Percentiles rank a stretch among this genome's conserved stretches.
phyloP scores from a whole-genome alignment of 2,113 vertebrate genomes.

The Rhea pennata region DNA sequence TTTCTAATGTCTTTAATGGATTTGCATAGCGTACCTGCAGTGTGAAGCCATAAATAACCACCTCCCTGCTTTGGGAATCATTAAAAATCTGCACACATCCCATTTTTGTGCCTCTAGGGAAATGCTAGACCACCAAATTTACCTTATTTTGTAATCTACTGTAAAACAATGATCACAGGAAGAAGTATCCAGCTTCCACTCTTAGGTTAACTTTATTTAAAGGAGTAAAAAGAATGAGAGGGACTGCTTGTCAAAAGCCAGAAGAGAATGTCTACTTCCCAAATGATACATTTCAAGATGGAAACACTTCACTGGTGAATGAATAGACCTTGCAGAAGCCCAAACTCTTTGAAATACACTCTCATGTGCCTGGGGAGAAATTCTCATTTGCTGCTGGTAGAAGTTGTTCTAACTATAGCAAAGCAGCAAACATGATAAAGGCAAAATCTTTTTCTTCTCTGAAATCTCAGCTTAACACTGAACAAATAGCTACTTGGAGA shows the following conservation, averaged over 20 bases:
- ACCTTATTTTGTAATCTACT: neutral
- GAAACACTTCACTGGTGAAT: neutral
- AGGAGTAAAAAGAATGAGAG: neutral
- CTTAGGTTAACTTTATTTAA: neutral
- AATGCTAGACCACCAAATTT: neutral
- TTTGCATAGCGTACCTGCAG: neutral
- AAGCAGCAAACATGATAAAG: neutral
- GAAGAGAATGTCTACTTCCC: neutral
- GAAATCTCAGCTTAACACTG: neutral
- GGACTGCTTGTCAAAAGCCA: neutral
- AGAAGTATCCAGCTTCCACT: neutral
- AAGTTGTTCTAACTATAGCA: neutral
- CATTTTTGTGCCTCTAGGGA: neutral
- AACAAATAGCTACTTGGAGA: neutral
- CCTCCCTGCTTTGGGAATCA: neutral
- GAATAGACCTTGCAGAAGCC: neutral
- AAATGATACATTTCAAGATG: neutral
- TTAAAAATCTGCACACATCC: neutral
- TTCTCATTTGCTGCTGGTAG: constrained; percentile 10
- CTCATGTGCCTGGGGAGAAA: neutral
- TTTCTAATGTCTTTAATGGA: neutral
- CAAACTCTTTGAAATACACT: neutral
- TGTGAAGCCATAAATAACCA: neutral
- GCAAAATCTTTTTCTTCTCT: neutral
- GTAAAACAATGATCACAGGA: neutral